Evolutionary conservation across 2,888 invertebrate species (phyloP).

Genomic region (Lymantria dispar): DNA sequence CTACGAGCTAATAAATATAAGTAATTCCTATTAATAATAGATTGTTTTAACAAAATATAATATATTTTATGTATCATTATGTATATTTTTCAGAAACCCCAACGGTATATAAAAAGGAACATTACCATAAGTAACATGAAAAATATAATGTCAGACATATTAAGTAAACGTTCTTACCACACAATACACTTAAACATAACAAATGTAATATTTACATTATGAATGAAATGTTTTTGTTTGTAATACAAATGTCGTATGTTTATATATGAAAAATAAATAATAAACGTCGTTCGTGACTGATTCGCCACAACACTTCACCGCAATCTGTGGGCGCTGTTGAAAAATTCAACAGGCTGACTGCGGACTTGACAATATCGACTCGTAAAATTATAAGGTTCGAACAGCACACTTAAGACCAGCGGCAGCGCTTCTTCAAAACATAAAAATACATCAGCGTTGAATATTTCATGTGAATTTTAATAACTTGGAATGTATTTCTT

Average conservation of each 20-base stretch:
- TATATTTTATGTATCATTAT: no score
- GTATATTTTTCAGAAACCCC: no score
- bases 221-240: not conserved
- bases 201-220: no score
- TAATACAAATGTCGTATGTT: no score
- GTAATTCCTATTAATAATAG: no score
- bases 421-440: conserved; percentile 41
- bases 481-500: not conserved
- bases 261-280: conserved; percentile 18
- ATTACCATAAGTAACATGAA: no score
- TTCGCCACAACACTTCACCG: conserved; percentile 15
- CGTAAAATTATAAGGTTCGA: conserved; percentile 44
- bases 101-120: no score
- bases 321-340: conserved; percentile 35
- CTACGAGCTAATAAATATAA: no score
- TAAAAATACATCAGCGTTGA: conserved; percentile 57
- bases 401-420: conserved; percentile 35
- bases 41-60: no score
- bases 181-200: no score
- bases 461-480: conserved; percentile 65
- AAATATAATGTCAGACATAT: no score
- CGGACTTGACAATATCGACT: conserved; percentile 39
- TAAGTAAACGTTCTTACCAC: no score
- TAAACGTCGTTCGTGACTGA: conserved; percentile 16
- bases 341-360: conserved; percentile 36